Conservation (phyloP, 2,888 invertebrate species). For the Pachydiplax longipennis region DNA sequence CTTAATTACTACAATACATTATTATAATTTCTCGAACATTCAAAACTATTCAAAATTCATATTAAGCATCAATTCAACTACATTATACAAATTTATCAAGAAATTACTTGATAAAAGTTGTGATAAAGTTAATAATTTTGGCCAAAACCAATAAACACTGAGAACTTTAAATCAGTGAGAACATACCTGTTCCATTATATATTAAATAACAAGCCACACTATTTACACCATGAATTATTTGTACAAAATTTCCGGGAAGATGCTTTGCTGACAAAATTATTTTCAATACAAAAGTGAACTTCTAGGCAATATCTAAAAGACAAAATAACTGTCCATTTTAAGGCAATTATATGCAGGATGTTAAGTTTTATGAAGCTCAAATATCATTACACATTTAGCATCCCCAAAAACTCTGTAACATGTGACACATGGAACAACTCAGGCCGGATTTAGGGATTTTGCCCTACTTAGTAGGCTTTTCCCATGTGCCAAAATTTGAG, state of each 20-base stretch:
- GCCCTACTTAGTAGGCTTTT: background rate
- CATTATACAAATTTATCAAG: background rate
- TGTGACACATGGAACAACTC: slow-evolving; percentile 20
- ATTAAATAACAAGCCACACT: background rate
- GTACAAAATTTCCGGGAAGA: background rate
- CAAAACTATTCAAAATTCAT: background rate
- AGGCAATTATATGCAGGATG: too few relatives aligned
- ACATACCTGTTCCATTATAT: background rate
- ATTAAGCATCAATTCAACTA: background rate
- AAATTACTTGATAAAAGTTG: background rate
- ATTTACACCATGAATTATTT: background rate
- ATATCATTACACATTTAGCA: background rate
- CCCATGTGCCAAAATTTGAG: slow-evolving; percentile 17
- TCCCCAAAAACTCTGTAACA: background rate
- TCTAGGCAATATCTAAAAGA: background rate
- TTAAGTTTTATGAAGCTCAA: background rate
- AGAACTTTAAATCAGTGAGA: background rate
- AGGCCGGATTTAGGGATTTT: slow-evolving; percentile 43
- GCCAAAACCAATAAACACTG: background rate
- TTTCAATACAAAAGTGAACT: background rate
- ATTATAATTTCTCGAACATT: background rate
- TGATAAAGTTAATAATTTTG: background rate
- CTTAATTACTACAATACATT: background rate
- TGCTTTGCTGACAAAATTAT: background rate
- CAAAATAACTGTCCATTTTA: background rate